A percentile compares a stretch with the other conserved stretches of the same genome.
phyloP scores from a whole-genome alignment of 2,888 invertebrate species.

The Sphaeridia pumilis region DNA sequence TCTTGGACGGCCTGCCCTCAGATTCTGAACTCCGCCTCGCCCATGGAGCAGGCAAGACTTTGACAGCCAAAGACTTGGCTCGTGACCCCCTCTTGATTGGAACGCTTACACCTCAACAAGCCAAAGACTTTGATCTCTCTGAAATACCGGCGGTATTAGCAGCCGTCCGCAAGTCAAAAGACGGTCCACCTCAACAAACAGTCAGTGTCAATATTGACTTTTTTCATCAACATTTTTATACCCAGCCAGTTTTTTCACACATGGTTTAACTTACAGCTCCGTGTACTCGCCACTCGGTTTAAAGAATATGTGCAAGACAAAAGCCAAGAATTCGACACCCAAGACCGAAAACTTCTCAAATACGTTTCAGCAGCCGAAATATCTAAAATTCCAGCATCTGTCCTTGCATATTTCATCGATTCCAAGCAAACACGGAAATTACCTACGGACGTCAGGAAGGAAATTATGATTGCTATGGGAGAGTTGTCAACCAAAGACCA shows the following conservation, averaged over 20 bases:
- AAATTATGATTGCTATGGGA: conserved; percentile 35
- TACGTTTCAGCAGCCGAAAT: conserved; percentile 30
- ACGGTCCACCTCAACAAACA: conserved; percentile 31
- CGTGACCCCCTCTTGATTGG: conserved; percentile 24
- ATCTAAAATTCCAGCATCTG: conserved; percentile 30
- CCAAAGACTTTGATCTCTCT: conserved; percentile 23
- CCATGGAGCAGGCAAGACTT: conserved; percentile 19
- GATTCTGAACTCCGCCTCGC: conserved; percentile 28
- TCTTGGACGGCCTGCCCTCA: conserved; percentile 27
- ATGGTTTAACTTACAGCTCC: conserved; percentile 19
- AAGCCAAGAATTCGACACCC: conserved; percentile 26
- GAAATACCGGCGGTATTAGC: conserved; percentile 30
- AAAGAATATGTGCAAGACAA: conserved; percentile 29
- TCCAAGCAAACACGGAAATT: conserved; percentile 26
- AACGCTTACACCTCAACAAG: conserved; percentile 30
- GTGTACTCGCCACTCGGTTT: conserved; percentile 27
- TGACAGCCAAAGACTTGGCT: conserved; percentile 23
- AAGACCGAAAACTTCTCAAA: conserved; percentile 31
- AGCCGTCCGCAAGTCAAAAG: conserved; percentile 27
- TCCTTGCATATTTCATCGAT: conserved; percentile 33
- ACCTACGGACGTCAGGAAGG: conserved; percentile 27
- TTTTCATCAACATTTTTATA: no score
- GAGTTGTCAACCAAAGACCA: conserved; percentile 32
- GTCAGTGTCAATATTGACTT: conserved; percentile 9
- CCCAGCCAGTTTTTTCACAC: no score